Evolutionary conservation across 2,797 vertebrate species (phyloP).

Genomic region (Gorsachius magnificus): DNA sequence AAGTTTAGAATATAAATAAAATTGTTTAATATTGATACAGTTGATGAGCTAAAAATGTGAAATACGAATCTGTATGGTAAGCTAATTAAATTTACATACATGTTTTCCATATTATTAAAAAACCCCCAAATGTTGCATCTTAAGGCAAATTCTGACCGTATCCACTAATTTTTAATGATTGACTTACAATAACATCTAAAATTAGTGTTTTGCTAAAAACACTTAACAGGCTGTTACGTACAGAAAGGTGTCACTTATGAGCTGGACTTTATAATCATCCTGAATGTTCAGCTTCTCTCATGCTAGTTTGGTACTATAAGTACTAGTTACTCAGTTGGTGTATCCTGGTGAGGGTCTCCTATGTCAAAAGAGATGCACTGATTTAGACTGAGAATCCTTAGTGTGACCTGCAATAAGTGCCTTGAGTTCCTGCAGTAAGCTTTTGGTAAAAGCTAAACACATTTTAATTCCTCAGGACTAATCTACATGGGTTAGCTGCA

Average conservation of each 20-base stretch:
- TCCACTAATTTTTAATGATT: not conserved
- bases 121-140: not conserved
- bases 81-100: not conserved
- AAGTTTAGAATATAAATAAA: not conserved
- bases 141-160: not conserved
- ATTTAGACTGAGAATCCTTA: not conserved
- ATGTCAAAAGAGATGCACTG: not conserved
- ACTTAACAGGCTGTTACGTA: not conserved
- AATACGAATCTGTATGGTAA: not conserved
- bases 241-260: not conserved
- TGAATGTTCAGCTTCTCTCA: not conserved
- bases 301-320: not conserved
- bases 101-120: not conserved
- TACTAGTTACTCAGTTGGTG: not conserved
- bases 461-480: not conserved
- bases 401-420: not conserved
- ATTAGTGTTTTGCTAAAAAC: not conserved
- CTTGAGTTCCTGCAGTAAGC: not conserved
- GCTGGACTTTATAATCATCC: accelerated
- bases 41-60: not conserved
- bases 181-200: not conserved
- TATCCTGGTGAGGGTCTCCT: not conserved
- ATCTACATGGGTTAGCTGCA: not conserved
- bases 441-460: not conserved
- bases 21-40: not conserved